Conservation (phyloP, 2,797 vertebrate species). For the Echeneis naucrates region DNA sequence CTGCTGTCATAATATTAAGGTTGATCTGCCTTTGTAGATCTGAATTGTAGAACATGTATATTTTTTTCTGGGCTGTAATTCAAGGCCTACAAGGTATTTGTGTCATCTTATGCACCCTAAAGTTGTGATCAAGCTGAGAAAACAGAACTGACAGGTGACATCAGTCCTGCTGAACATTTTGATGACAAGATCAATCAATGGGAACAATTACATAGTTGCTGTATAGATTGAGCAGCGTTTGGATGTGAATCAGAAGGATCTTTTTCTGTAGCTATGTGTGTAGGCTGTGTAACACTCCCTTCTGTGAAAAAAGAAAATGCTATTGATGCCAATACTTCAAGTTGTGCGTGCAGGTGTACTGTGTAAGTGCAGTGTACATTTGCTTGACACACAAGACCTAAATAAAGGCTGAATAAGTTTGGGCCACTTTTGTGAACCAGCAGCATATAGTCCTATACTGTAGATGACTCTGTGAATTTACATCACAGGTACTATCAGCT, state of each 20-base stretch:
- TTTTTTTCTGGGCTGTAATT: conserved; percentile 16
- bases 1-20: neutral
- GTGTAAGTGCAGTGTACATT: conserved; percentile 4
- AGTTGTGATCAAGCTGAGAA: conserved; percentile 18
- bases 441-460: neutral
- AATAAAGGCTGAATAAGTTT: neutral
- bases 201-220: neutral
- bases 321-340: conserved; percentile 45
- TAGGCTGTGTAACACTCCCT: neutral
- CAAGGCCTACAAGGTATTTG: neutral
- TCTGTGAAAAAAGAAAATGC: conserved; percentile 36
- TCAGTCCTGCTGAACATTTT: conserved; percentile 28
- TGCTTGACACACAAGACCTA: neutral
- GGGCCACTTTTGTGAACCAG: neutral
- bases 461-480: neutral
- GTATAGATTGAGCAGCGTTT: neutral
- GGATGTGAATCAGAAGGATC: neutral
- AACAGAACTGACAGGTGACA: conserved; percentile 12
- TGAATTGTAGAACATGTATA: conserved; percentile 12
- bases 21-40: conserved; percentile 10
- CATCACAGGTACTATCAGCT: neutral
- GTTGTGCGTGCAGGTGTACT: conserved; percentile 4
- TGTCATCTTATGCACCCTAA: neutral
- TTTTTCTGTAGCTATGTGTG: conserved; percentile 12
- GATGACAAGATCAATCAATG: conserved; percentile 29